phyloP scores from a whole-genome alignment of 2,888 invertebrate genomes.

The Pemphredon lugubris region DNA sequence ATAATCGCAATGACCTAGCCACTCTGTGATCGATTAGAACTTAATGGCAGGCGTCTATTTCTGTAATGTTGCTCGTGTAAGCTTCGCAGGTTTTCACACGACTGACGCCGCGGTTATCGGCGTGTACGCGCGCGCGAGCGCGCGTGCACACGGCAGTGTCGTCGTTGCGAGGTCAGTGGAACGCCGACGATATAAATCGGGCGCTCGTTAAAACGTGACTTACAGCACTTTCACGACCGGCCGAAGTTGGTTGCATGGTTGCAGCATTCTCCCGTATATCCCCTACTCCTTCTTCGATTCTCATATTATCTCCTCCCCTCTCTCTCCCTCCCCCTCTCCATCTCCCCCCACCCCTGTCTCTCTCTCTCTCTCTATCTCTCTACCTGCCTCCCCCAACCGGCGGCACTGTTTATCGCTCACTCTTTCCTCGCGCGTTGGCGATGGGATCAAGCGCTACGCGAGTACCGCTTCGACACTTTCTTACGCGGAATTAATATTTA shows the following conservation, averaged over 20 bases:
- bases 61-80: constrained; percentile 18
- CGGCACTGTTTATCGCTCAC: neutral
- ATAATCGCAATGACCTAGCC: neutral
- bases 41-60: constrained; percentile 23
- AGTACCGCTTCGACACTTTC: constrained; percentile 1
- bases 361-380: neutral
- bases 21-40: constrained; percentile 23
- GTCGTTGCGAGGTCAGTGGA: constrained; percentile 54
- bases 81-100: constrained; percentile 26
- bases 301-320: constrained; percentile 9
- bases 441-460: neutral
- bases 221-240: constrained; percentile 58
- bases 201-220: constrained; percentile 60
- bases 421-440: constrained; percentile 3
- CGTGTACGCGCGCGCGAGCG: neutral
- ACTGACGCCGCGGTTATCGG: constrained; percentile 20
- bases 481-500: neutral
- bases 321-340: constrained; percentile 12
- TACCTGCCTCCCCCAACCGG: neutral
- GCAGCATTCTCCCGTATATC: constrained; percentile 32
- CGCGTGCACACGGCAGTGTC: constrained; percentile 15
- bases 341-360: neutral
- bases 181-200: constrained; percentile 55
- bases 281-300: constrained; percentile 20
- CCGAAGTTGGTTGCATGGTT: constrained; percentile 39